Percentiles rank a stretch among this genome's conserved stretches.
Conservation (phyloP, 2,797 vertebrate genomes). For the Melanitta fusca region DNA sequence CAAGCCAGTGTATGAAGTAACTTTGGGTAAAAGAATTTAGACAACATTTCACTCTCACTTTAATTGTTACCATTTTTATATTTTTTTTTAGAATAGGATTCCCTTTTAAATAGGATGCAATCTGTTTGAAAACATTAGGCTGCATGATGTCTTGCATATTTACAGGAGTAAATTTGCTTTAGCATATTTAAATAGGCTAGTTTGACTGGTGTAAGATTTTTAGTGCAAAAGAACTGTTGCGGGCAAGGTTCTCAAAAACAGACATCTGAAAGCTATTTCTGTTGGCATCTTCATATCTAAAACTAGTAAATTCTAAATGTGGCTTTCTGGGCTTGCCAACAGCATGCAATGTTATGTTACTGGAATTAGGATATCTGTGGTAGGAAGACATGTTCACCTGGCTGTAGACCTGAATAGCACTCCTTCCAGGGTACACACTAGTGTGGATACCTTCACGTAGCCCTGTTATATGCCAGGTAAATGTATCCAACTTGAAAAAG, state of each 20-base stretch:
- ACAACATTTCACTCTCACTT: background rate
- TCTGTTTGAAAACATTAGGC: background rate
- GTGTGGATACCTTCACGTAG: background rate
- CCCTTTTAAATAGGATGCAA: background rate
- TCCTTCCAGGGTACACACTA: background rate
- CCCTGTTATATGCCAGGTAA: fast-evolving
- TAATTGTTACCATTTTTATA: background rate
- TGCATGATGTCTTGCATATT: background rate
- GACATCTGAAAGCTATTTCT: background rate
- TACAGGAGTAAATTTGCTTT: background rate
- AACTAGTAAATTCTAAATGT: background rate
- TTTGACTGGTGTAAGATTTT: background rate
- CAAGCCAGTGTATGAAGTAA: background rate
- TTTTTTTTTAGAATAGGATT: background rate
- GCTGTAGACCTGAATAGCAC: background rate
- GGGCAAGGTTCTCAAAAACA: background rate
- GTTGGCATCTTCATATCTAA: background rate
- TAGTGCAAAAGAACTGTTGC: background rate
- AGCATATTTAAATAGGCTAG: background rate
- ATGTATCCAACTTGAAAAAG: background rate
- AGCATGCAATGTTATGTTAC: background rate
- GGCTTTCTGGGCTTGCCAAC: background rate
- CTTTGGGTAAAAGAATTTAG: background rate
- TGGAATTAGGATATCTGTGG: background rate
- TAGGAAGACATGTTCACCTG: background rate